Evolutionary conservation across 2,797 vertebrate genomes (phyloP).

Genomic region (Fratercula arctica): DNA sequence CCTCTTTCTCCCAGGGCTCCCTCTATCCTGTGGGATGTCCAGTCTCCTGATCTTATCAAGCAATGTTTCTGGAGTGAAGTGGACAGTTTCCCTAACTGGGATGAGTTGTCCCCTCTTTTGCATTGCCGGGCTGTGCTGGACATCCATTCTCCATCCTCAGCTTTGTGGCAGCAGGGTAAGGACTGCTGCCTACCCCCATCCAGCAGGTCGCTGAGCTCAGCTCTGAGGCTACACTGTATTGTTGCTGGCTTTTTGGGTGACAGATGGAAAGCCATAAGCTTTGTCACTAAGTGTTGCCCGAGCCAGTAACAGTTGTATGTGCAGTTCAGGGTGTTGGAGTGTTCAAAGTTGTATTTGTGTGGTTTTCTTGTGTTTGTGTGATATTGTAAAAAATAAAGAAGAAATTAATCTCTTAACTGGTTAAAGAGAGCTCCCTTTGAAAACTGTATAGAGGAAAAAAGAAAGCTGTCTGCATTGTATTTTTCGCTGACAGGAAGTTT

Average conservation of each 20-base stretch:
- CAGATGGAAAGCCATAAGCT: slow-evolving; percentile 60
- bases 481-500: background rate
- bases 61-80: background rate
- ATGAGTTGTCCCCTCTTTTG: background rate
- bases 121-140: background rate
- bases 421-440: background rate
- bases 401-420: background rate
- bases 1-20: background rate
- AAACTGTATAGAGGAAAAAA: background rate
- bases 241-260: background rate
- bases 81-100: background rate
- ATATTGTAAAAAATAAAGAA: background rate
- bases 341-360: slow-evolving; percentile 41
- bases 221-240: background rate
- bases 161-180: background rate
- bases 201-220: background rate
- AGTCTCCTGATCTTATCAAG: background rate
- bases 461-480: background rate
- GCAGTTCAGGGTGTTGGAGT: slow-evolving; percentile 39
- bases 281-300: slow-evolving; percentile 50
- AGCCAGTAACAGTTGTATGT: slow-evolving; percentile 46
- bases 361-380: slow-evolving; percentile 38
- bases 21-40: background rate
- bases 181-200: background rate
- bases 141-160: background rate